Percentiles rank a stretch among this genome's conserved stretches.
These are phyloP conservation scores for Empis stercorea DNA, from an alignment of 2,888 invertebrate genomes.

Conservation along the genomic window DNA sequence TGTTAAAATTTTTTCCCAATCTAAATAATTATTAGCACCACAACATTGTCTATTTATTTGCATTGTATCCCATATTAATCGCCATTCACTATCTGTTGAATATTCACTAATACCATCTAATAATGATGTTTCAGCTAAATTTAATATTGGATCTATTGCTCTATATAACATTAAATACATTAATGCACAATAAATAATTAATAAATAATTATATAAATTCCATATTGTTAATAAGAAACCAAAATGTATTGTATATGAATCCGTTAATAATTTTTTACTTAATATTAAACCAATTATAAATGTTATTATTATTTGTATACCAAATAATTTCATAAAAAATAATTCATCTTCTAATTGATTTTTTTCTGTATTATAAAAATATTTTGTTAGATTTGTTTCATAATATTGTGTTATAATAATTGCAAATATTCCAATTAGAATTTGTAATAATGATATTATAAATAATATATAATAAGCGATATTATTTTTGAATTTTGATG, in stretches of 20 bases:
- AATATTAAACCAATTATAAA: background rate
- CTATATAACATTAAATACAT: conserved; percentile 5
- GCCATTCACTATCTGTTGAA: conserved; percentile 30
- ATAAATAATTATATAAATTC: conserved; percentile 10
- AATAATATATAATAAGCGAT: background rate
- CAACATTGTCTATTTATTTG: background rate
- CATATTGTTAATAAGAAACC: conserved; percentile 10
- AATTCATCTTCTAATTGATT: background rate
- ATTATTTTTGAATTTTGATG: no score
- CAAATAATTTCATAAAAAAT: background rate
- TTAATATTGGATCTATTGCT: conserved; percentile 1
- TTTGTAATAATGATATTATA: background rate
- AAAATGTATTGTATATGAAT: conserved; percentile 9
- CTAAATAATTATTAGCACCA: background rate
- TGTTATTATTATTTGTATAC: background rate
- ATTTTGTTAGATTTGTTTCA: background rate
- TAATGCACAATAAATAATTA: conserved; percentile 8
- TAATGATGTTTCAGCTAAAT: conserved; percentile 20
- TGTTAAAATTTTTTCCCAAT: background rate
- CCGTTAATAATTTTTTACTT: conserved; percentile 2
- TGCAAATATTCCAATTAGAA: background rate
- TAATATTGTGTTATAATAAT: background rate
- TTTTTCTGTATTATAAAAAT: background rate
- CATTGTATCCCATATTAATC: conserved; percentile 28
- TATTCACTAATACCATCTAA: conserved; percentile 29